Conservation (phyloP, 2,113 vertebrate genomes). For the Gymnarchus niloticus region DNA sequence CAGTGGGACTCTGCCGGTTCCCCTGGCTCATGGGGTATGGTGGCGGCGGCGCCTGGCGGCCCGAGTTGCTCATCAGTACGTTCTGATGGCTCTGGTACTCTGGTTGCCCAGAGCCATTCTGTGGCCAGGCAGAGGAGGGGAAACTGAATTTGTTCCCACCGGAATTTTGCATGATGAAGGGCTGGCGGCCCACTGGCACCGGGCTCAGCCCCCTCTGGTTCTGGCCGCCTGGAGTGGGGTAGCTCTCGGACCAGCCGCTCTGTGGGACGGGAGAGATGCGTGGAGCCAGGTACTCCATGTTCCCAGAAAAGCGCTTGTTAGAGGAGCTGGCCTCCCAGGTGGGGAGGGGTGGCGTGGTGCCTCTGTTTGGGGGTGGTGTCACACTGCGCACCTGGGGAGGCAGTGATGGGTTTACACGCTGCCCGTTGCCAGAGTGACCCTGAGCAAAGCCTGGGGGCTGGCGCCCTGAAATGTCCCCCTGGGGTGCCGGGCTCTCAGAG, state of each 20-base stretch:
- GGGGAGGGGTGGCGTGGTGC: slow-evolving; percentile 71
- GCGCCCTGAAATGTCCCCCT: slow-evolving; percentile 71
- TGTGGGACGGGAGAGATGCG: slow-evolving; percentile 90
- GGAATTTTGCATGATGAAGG: slow-evolving; percentile 90
- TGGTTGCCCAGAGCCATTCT: slow-evolving; percentile 73
- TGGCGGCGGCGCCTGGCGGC: slow-evolving; percentile 76
- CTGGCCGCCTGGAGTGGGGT: slow-evolving; percentile 64
- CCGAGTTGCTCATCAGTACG: slow-evolving; percentile 60
- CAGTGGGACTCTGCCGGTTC: slow-evolving; percentile 81
- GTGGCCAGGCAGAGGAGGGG: slow-evolving; percentile 74
- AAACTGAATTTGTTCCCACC: slow-evolving; percentile 81
- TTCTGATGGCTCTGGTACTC: slow-evolving; percentile 79
- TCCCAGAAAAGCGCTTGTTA: slow-evolving; percentile 88
- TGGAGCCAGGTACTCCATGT: slow-evolving; percentile 83
- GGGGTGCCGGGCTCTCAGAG: slow-evolving; percentile 79
- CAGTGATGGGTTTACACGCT: slow-evolving; percentile 78
- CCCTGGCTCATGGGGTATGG: slow-evolving; percentile 77
- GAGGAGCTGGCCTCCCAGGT: slow-evolving; percentile 85
- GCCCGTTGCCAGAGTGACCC: slow-evolving; percentile 65
- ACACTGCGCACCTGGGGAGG: slow-evolving; percentile 84
- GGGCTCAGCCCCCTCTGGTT: slow-evolving; percentile 80
- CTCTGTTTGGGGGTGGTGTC: slow-evolving; percentile 81
- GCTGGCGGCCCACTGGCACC: slow-evolving; percentile 82
- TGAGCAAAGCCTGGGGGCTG: slow-evolving; percentile 73
- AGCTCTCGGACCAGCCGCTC: slow-evolving; percentile 81